Percentiles rank a stretch among this genome's conserved stretches.
phyloP scores from a whole-genome alignment of 2,113 vertebrate species.

The Upupa epops region DNA sequence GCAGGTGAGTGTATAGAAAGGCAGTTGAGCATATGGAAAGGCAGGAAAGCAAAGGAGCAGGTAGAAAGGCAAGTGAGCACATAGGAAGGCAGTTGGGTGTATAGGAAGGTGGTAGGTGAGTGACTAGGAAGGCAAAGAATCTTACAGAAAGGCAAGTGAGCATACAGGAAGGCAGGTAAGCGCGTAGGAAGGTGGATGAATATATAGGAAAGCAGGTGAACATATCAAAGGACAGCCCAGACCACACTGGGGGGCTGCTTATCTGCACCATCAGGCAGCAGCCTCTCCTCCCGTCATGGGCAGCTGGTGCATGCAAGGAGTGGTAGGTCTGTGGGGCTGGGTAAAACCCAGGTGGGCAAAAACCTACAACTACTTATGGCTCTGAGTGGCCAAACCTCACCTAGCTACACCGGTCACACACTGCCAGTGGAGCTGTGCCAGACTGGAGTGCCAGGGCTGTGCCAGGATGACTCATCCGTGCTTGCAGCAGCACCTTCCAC shows the following conservation, averaged over 20 bases:
- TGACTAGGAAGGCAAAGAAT: background rate
- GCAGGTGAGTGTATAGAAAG: background rate
- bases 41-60: fast-evolving
- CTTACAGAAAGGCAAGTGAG: background rate
- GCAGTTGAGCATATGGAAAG: background rate
- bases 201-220: too few relatives aligned
- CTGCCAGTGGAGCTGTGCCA: background rate
- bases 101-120: fast-evolving
- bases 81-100: fast-evolving
- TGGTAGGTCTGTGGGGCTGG: background rate
- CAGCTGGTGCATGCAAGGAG: fast-evolving
- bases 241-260: fast-evolving
- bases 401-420: too few relatives aligned
- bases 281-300: fast-evolving
- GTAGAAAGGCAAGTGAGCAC: background rate
- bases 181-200: background rate
- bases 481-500: background rate
- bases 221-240: fast-evolving
- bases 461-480: background rate
- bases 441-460: background rate
- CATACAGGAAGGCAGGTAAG: fast-evolving
- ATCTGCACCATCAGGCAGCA: background rate
- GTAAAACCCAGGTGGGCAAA: fast-evolving
- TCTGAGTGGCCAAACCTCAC: background rate
- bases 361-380: fast-evolving